Conservation (phyloP, 2,888 invertebrate species). For the Tachina grossa region DNA sequence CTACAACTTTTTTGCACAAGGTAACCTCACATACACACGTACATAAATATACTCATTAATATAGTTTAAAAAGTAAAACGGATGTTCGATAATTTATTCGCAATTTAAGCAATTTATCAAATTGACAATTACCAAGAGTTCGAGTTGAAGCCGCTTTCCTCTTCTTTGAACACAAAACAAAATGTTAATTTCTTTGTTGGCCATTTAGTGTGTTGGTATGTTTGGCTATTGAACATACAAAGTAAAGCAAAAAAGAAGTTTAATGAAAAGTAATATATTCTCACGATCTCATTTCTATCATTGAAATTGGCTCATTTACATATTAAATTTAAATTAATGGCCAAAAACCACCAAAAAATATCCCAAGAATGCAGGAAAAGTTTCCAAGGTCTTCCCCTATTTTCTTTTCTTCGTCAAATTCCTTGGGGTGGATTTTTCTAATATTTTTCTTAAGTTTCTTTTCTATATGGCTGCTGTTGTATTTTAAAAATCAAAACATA, state of each 20-base stretch:
- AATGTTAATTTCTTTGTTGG: constrained; percentile 58
- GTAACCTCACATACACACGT: too few relatives aligned
- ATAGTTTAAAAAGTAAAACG: constrained; percentile 28
- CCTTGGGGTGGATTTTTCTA: background rate
- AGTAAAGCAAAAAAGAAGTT: background rate
- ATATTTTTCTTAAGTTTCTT: constrained; percentile 29
- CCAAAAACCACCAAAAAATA: constrained; percentile 78
- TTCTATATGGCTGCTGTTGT: constrained; percentile 21
- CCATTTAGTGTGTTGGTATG: constrained; percentile 21
- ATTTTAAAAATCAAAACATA: constrained; percentile 76
- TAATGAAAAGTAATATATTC: constrained; percentile 42
- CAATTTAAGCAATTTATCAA: constrained; percentile 77
- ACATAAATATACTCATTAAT: background rate
- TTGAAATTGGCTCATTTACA: constrained; percentile 80
- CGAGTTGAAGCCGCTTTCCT: constrained; percentile 58
- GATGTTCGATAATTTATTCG: constrained; percentile 41
- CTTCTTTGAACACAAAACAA: constrained; percentile 6
- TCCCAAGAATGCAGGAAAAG: constrained; percentile 75
- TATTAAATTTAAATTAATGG: constrained; percentile 81
- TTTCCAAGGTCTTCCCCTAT: constrained; percentile 65
- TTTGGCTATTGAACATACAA: constrained; percentile 18
- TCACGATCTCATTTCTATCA: constrained; percentile 73
- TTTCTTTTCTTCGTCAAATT: constrained; percentile 16
- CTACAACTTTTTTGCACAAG: background rate
- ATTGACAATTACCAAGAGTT: constrained; percentile 74